Conservation (phyloP, 1,140 invertebrate genomes). For the Neodiprion virginianus region DNA sequence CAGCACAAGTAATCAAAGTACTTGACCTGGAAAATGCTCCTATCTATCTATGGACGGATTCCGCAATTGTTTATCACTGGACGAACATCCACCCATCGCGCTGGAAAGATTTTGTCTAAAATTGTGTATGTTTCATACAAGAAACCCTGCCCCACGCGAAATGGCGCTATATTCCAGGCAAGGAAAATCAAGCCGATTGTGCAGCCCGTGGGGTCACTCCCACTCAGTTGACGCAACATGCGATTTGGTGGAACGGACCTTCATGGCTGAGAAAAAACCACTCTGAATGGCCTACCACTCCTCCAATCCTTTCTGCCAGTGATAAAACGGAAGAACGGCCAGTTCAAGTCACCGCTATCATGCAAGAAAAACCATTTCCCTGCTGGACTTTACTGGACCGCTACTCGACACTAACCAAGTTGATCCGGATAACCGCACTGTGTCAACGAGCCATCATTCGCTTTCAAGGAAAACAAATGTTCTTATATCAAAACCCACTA, state of each 20-base stretch:
- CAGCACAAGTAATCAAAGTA: slow-evolving; percentile 10
- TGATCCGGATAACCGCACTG: slow-evolving; percentile 15
- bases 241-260: slow-evolving; percentile 34
- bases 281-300: slow-evolving; percentile 12
- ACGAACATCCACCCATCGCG: slow-evolving; percentile 33
- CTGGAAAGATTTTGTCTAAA: slow-evolving; percentile 44
- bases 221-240: slow-evolving; percentile 29
- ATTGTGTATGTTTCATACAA: slow-evolving; percentile 39
- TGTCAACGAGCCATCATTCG: not conserved
- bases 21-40: not conserved
- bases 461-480: too few relatives aligned
- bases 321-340: not conserved
- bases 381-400: slow-evolving; percentile 11
- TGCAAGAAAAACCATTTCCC: not conserved
- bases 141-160: slow-evolving; percentile 20
- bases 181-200: slow-evolving; percentile 42
- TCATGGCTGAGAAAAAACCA: slow-evolving; percentile 8
- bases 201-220: slow-evolving; percentile 35
- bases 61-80: slow-evolving; percentile 32
- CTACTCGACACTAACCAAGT: slow-evolving; percentile 12
- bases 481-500: too few relatives aligned
- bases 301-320: not conserved
- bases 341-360: not conserved
- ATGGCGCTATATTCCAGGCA: slow-evolving; percentile 31
- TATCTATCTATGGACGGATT: slow-evolving; percentile 26